Evolutionary conservation across 1,140 invertebrate genomes (phyloP).

Genomic region (Triops cancriformis): DNA sequence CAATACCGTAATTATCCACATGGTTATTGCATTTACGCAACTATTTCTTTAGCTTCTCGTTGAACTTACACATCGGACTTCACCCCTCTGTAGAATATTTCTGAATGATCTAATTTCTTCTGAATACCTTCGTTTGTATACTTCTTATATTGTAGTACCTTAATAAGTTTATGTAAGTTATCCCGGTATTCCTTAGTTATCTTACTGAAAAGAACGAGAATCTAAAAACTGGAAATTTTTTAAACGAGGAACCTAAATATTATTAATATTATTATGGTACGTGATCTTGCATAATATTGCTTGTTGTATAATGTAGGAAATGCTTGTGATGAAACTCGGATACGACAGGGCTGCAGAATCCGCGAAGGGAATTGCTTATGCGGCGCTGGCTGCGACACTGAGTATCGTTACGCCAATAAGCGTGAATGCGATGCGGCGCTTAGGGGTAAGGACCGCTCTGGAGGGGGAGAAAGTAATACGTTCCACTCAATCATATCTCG

Average conservation of each 20-base stretch:
- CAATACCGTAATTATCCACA: neutral
- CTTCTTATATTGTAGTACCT: too few species aligned
- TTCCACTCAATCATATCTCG: neutral
- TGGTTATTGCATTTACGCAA: neutral
- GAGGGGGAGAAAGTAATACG: neutral
- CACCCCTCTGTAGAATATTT: too few species aligned
- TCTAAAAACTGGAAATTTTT: too few species aligned
- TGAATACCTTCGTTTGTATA: too few species aligned
- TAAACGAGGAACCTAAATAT: too few species aligned
- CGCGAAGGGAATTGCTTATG: constrained; percentile 36
- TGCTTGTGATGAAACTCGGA: constrained; percentile 19
- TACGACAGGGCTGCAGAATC: constrained; percentile 35
- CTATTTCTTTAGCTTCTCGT: neutral
- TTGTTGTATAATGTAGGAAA: neutral
- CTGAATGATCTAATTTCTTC: too few species aligned
- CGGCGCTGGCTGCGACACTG: constrained; percentile 43
- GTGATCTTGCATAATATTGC: neutral
- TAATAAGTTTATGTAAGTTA: too few species aligned
- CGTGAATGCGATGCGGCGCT: constrained; percentile 44
- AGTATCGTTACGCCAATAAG: constrained; percentile 42
- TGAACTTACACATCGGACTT: too few species aligned
- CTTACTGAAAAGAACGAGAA: too few species aligned
- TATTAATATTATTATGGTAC: too few species aligned
- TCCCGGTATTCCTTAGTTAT: too few species aligned
- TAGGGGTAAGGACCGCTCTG: constrained; percentile 39